Evolutionary conservation across 2,888 invertebrate genomes (phyloP), one percentile per base, ranked within the genome.

Genomic region (Vannuccia rotundouncinata): DNA sequence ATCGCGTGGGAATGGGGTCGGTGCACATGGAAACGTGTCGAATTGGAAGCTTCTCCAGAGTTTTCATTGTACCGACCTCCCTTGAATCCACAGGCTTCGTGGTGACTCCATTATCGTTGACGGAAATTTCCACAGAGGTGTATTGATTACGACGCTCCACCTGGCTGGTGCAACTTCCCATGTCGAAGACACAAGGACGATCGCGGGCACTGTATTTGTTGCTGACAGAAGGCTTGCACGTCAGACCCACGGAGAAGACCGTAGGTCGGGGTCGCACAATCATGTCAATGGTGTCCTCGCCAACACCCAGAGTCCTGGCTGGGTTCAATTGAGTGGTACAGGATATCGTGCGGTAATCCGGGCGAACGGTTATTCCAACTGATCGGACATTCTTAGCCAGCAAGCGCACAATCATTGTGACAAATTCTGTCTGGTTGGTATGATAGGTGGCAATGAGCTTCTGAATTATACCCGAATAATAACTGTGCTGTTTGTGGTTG

Each of bases 161-260:
- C 2, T 2, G 66, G 2, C 2, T 22, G 2, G 66, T 66, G 66
- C 22, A 22, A 22, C 17, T 13, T 5, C 22, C 10, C 10, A 66
- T 27, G 22, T 66, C 66, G 25, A 66, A 66, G 22, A 22, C 25
- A 22, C 66, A 66, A 2, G 66, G 10, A 2, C 66, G 66, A 22
- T 66, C 66, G 25, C 66, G 66, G 22, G 66, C 13, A 66, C 66
- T n/a, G 22, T 66, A 66, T 22, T 66, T 66, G 66, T 66, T 66
- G 25, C 66, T 66, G 22, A 22, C 25, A 5, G 13, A 5, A 22
- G 66, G 66, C 25, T 66, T 66, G 22, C 66, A 66, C 13, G 25
- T 66, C 25, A 66, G 66, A 13, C 66, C 66, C 25, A 66, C 66
- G 25, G 66, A 13, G 25, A 66, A 66, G 66, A 66, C 10, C 2